Base-by-base conservation (phyloP, 2,113 vertebrate species). In the Ochotona curzoniae region DNA sequence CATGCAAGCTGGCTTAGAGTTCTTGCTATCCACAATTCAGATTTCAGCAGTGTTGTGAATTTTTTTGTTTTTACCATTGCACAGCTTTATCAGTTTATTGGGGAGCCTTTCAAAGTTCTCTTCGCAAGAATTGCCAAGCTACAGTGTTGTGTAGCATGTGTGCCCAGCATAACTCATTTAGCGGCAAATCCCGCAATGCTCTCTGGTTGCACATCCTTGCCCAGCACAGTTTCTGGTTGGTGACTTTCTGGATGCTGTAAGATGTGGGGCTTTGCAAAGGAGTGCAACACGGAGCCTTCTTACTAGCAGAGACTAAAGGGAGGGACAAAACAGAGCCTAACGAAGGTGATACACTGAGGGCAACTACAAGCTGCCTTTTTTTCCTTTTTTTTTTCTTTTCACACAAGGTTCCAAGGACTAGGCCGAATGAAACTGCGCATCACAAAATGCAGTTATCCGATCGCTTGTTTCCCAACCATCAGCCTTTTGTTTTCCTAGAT, bases 281-380 rank as follows among this genome's bases (percentile, higher is more conserved):
- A 18, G 0, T 12, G 30, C 12, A 32, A 8, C 4, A 10, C 23
- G 12, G 8, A 32, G 4, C 1, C 49, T 82, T 83, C 38, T 70
- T 51, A 23, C n/a, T 3, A 25, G 44, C 26, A 5, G 1, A 13
- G 8, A 25, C 49, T 3, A 13, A 32, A 64, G 57, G 26, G 9
- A 32, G 47, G 28, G 49, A 90, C 54, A n/a, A 35, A 74, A 38
- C 25, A 44, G 32, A 30, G 7, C 21, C 1, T 28, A 44, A 47
- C 26, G 13, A 21, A 6, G 0, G 15, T 8, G 61, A 5, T 47
- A 12, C 4, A 8, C 7, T 0, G 3, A 66, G 13, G 20, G 18
- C 12, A 28, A 49, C 26, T 0, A 80, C 3, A 44, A 15, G 57
- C 11, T 14, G 35, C n/a, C 71, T 35, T 73, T 63, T 63, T 81